Base-by-base conservation (phyloP, 2,113 vertebrate species). In the Taurulus bubalis region DNA sequence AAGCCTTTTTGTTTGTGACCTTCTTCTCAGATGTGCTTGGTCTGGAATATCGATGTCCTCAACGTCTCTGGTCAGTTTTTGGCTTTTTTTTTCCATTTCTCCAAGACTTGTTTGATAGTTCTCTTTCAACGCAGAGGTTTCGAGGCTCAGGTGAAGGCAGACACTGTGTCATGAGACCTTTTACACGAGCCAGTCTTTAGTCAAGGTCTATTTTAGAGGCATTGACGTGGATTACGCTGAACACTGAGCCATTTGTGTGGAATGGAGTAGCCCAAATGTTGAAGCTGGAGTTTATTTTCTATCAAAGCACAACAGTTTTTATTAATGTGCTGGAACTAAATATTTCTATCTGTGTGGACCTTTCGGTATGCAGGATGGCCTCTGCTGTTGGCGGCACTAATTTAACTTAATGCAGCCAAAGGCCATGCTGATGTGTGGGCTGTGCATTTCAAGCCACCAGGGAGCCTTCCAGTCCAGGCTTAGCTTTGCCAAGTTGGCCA, bases 181-280 rank as follows among this genome's bases (percentile, higher is more conserved):
- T 85, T 63, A 32, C 74, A 67, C 68, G 5, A 26, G 69, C 15
- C 28, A 75, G 75, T 75, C 18, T 73, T 28, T 53, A 32, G 62
- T 75, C 59, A 36, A 28, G 80, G 53, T 81, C 58, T 81, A n/a
- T 79, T 20, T 84, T 56, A 26, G 38, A 82, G 34, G 71, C 72
- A 86, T 32, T 82, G 79, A 64, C 42, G 74, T 78, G 84, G 75
- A 87, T 89, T 68, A 84, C 7, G 28, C 58, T 82, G n/a, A 80
- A 81, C 62, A 68, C 49, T 53, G 15, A 81, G 73, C 75, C 58
- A 34, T 0, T 28, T 45, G 36, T 72, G n/a, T 36, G 83, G 24
- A 82, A 80, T 56, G 53, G 11, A 77, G 62, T 76, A 66, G 38
- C 45, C 70, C 72, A 28, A 55, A 47, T 68, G 75, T 73, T 75